phyloP scores from a whole-genome alignment of 2,113 vertebrate species.

The Bubo scandiacus region DNA sequence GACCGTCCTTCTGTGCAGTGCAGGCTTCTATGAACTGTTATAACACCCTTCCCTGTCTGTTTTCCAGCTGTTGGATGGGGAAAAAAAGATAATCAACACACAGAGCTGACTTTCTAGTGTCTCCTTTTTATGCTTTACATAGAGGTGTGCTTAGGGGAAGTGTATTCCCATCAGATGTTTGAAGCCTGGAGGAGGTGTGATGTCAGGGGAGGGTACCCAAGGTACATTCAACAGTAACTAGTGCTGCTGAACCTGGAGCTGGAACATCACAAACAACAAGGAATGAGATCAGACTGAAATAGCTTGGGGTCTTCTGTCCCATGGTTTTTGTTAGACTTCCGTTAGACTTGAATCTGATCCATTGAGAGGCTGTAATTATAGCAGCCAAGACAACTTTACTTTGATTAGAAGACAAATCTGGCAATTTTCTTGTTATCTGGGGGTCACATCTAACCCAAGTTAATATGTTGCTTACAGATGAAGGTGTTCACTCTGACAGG shows the following conservation, averaged over 20 bases:
- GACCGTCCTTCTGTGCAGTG: background rate
- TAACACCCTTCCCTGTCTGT: background rate
- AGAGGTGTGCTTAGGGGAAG: background rate
- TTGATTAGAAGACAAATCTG: background rate
- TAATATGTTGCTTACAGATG: background rate
- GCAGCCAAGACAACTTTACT: background rate
- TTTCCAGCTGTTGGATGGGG: background rate
- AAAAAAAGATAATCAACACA: background rate
- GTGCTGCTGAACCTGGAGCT: background rate
- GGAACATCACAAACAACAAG: background rate
- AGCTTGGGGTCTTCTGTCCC: background rate
- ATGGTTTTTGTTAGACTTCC: rapidly evolving
- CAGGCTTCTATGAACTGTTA: background rate
- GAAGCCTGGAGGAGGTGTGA: background rate
- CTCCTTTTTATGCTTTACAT: background rate
- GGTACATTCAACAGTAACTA: background rate
- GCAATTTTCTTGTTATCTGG: background rate
- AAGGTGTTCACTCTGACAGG: background rate
- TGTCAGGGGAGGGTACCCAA: background rate
- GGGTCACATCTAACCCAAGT: background rate
- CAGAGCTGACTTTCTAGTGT: background rate
- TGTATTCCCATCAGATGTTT: rapidly evolving
- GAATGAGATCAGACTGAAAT: background rate
- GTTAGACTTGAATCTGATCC: background rate
- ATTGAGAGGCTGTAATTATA: background rate